Conservation (phyloP, 2,797 vertebrate species). For the Holocentrus rufus region DNA sequence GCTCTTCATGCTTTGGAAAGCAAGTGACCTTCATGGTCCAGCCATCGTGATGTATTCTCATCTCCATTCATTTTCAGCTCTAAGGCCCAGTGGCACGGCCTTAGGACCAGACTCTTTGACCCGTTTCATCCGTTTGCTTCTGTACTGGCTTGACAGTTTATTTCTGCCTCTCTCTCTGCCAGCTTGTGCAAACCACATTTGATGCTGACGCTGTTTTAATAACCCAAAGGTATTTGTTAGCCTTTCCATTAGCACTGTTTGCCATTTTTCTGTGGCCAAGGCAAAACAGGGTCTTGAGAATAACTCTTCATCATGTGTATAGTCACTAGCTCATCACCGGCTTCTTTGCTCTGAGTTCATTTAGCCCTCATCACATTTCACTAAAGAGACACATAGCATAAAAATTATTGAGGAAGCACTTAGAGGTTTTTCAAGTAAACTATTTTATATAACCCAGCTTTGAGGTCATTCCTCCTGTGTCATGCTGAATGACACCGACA, state of each 20-base stretch:
- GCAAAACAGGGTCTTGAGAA: background rate
- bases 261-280: conserved; percentile 11
- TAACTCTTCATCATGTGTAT: background rate
- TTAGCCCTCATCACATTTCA: background rate
- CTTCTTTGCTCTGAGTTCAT: conserved; percentile 8
- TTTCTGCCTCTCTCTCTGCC: conserved; percentile 36
- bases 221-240: conserved; percentile 24
- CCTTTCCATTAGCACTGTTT: conserved; percentile 16
- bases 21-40: conserved; percentile 56
- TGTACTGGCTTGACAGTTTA: conserved; percentile 44
- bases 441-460: background rate
- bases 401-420: no score
- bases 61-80: conserved; percentile 43
- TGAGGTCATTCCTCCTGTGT: background rate
- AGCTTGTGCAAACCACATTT: conserved; percentile 36
- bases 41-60: conserved; percentile 47
- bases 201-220: conserved; percentile 19
- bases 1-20: conserved; percentile 30
- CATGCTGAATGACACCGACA: conserved; percentile 1
- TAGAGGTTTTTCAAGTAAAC: conserved; percentile 14
- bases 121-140: conserved; percentile 48
- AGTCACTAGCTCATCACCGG: background rate
- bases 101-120: conserved; percentile 37
- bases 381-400: no score
- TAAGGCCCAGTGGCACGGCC: conserved; percentile 28